These are phyloP conservation scores for Baronia brevicornis DNA, from an alignment of 2,888 invertebrate genomes.

Conservation along the genomic window DNA sequence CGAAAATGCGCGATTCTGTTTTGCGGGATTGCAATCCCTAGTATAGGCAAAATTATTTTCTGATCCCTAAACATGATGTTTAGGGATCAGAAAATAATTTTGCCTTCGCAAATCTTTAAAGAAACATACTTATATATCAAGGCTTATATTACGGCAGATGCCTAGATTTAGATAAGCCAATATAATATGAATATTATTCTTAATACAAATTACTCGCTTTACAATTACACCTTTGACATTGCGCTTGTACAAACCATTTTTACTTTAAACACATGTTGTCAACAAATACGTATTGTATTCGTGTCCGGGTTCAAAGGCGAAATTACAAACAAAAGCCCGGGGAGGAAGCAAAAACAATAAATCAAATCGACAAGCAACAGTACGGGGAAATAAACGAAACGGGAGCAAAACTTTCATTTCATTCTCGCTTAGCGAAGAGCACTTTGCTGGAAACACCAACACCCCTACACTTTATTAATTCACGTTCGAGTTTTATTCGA, in stretches of 20 bases:
- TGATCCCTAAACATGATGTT: too few relatives aligned
- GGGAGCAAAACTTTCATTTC: conserved; percentile 62
- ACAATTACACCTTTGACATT: too few relatives aligned
- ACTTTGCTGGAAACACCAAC: conserved; percentile 43
- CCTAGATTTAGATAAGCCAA: too few relatives aligned
- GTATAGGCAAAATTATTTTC: too few relatives aligned
- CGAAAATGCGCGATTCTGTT: too few relatives aligned
- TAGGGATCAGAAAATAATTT: too few relatives aligned
- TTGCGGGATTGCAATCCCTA: too few relatives aligned
- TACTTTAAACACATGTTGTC: conserved; percentile 5
- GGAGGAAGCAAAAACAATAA: conserved; percentile 45
- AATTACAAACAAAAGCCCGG: conserved; percentile 39
- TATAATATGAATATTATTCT: too few relatives aligned
- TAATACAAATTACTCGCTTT: too few relatives aligned
- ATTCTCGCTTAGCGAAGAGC: conserved; percentile 49
- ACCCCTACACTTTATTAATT: conserved; percentile 31
- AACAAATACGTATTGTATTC: conserved; percentile 15
- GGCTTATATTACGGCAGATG: too few relatives aligned
- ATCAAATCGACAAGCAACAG: conserved; percentile 54
- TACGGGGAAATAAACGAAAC: conserved; percentile 53
- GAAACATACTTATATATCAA: too few relatives aligned
- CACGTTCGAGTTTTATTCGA: conserved; percentile 19
- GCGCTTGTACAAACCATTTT: not conserved
- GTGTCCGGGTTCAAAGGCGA: conserved; percentile 41
- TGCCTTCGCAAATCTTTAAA: too few relatives aligned